phyloP scores from a whole-genome alignment of 53 echinoderm and acorn worm species.

The Apostichopus leukothele region DNA sequence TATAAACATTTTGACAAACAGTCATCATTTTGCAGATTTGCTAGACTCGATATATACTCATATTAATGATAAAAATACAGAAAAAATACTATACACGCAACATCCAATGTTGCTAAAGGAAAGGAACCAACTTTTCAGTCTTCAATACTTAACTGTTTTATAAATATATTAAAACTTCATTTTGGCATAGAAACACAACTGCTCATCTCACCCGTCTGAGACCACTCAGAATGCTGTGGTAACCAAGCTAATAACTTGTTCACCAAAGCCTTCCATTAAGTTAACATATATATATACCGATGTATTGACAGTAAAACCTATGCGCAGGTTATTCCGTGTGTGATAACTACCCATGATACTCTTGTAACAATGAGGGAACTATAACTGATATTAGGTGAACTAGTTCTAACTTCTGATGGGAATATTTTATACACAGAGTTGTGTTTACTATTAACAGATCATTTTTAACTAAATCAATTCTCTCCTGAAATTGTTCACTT shows the following conservation, averaged over 20 bases:
- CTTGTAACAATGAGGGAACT: no score
- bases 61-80: constrained; percentile 27
- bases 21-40: background rate
- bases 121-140: constrained; percentile 2
- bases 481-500: no score
- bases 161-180: background rate
- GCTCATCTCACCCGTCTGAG: background rate
- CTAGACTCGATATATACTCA: constrained; percentile 44
- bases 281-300: background rate
- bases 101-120: constrained; percentile 24
- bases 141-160: background rate
- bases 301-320: no score
- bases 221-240: background rate
- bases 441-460: no score
- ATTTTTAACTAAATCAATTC: no score
- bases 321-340: no score
- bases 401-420: no score
- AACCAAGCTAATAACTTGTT: background rate
- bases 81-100: constrained; percentile 29
- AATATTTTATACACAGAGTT: no score
- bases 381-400: no score
- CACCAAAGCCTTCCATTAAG: background rate
- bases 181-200: constrained; percentile 34
- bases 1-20: constrained; percentile 4
- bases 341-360: no score